Evolutionary conservation across 2,888 invertebrate genomes (phyloP).

Genomic region (Syrista parreyssii): DNA sequence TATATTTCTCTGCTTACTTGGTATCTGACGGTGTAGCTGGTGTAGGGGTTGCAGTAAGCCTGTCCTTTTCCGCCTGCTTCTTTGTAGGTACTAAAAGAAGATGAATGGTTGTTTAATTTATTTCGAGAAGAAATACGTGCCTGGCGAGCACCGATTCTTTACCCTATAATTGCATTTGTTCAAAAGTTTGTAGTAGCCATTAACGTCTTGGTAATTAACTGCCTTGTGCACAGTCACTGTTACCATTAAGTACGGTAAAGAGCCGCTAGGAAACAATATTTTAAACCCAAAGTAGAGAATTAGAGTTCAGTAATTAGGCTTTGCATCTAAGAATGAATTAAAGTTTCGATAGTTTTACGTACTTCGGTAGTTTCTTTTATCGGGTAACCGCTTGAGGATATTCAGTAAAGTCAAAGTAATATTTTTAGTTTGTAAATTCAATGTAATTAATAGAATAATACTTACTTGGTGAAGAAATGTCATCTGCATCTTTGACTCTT

Average conservation of each 20-base stretch:
- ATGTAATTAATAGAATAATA: not conserved
- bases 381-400: not conserved
- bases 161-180: slow-evolving; percentile 51
- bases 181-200: slow-evolving; percentile 46
- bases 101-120: not conserved
- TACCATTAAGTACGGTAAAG: slow-evolving; percentile 7
- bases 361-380: not conserved
- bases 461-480: slow-evolving; percentile 52
- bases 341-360: not conserved
- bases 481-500: slow-evolving; percentile 49
- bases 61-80: slow-evolving; percentile 40
- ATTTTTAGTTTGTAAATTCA: not conserved
- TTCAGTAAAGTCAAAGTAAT: not conserved
- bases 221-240: slow-evolving; percentile 39
- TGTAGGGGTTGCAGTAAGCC: slow-evolving; percentile 42
- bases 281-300: not conserved
- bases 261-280: not conserved
- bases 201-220: slow-evolving; percentile 44
- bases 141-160: slow-evolving; percentile 19
- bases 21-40: slow-evolving; percentile 25
- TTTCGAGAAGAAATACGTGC: slow-evolving; percentile 7
- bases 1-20: slow-evolving; percentile 6
- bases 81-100: slow-evolving; percentile 50
- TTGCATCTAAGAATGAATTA: not conserved
- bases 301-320: not conserved